Percentiles rank a stretch among this genome's conserved stretches.
phyloP scores from a whole-genome alignment of 2,888 invertebrate genomes.

The Dryobota labecula region DNA sequence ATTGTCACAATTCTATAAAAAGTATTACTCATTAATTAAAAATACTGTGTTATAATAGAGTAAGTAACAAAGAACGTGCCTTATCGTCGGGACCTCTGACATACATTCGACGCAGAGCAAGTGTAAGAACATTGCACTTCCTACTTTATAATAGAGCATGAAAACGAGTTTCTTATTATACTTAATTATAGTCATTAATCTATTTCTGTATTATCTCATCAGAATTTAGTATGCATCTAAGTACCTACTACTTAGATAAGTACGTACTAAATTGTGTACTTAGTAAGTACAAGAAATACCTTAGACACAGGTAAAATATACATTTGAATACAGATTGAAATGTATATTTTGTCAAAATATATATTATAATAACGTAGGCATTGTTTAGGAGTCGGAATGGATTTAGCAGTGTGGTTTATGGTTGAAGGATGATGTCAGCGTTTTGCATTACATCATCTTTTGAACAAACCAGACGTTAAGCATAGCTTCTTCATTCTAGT shows the following conservation, averaged over 20 bases:
- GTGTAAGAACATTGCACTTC: constrained; percentile 79
- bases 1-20: constrained; percentile 14
- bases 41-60: constrained; percentile 69
- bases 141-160: constrained; percentile 75
- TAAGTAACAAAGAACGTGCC: constrained; percentile 81
- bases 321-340: no score
- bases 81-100: constrained; percentile 85
- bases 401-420: constrained; percentile 75
- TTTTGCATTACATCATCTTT: constrained; percentile 74
- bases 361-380: constrained; percentile 22
- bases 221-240: not conserved
- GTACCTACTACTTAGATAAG: not conserved
- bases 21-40: constrained; percentile 60
- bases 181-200: constrained; percentile 33
- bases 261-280: not conserved
- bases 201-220: constrained; percentile 28
- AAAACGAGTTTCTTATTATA: constrained; percentile 63
- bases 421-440: constrained; percentile 75
- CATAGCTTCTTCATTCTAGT: constrained; percentile 37
- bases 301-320: no score
- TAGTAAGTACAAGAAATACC: not conserved
- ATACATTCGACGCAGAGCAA: constrained; percentile 77
- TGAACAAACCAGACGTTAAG: constrained; percentile 51
- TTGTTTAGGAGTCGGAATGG: constrained; percentile 66
- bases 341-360: constrained; percentile 13